Conservation (phyloP, 1,140 invertebrate species). For the Orchesella cincta region DNA sequence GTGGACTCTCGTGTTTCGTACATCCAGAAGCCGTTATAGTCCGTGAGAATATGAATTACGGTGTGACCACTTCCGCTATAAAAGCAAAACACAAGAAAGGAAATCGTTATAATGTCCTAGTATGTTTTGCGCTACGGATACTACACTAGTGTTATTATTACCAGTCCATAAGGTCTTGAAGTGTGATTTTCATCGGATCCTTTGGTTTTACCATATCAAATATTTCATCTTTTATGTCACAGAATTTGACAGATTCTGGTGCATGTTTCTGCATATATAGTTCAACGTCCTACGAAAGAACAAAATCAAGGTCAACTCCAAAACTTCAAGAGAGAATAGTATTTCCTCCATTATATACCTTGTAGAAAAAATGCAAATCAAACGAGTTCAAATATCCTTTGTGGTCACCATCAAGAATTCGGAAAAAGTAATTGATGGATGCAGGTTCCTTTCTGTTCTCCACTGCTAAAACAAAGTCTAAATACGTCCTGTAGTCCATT, state of each 20-base stretch:
- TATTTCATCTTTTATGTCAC: constrained; percentile 95
- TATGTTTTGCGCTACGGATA: neutral
- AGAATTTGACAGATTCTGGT: constrained; percentile 83
- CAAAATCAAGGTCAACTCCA: constrained; percentile 31
- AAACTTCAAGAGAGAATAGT: neutral
- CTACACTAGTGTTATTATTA: constrained; percentile 45
- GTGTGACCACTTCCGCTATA: constrained; percentile 87
- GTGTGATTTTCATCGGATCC: constrained; percentile 80
- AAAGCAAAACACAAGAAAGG: constrained; percentile 49
- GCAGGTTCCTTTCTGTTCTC: constrained; percentile 91
- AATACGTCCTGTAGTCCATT: constrained; percentile 97
- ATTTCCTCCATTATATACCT: constrained; percentile 60
- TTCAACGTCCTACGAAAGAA: constrained; percentile 73
- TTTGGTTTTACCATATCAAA: constrained; percentile 95
- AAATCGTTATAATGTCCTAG: neutral
- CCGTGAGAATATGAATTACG: constrained; percentile 89
- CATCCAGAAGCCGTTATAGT: constrained; percentile 94
- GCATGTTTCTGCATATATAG: constrained; percentile 82
- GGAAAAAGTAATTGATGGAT: constrained; percentile 86
- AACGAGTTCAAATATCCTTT: constrained; percentile 86
- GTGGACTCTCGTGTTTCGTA: constrained; percentile 87
- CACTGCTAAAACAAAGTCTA: constrained; percentile 90
- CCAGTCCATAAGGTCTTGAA: constrained; percentile 75
- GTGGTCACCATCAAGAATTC: constrained; percentile 86
- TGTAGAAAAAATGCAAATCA: constrained; percentile 89